Evolutionary conservation across 2,888 invertebrate species (phyloP), one percentile per base, ranked within the genome.

Genomic region (Leptopilina drosophilae): DNA sequence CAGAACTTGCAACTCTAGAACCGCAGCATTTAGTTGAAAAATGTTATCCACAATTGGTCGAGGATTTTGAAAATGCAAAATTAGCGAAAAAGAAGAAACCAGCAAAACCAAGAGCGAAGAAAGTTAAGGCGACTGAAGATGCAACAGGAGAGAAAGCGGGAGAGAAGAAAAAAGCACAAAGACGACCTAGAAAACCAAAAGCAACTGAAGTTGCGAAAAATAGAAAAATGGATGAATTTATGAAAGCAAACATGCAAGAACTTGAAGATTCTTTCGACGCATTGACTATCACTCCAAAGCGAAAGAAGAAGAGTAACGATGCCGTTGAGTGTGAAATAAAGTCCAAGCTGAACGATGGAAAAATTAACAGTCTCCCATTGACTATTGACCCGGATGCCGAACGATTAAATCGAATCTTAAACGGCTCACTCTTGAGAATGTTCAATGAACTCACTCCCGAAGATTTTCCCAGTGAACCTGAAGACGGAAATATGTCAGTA

Each of bases 21-120:
- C 95, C 96, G 0, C 94, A 95, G 89, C 92, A 93, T 82, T 90
- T 95, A 26, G 93, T 96, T 85, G 92, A 93, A 56, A 90, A 92
- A 83, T 94, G 94, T 73, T 96, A 95, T 90, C 94, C 95, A 26
- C 91, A 93, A 1, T 80, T 96, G 78, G 95, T 95, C 0, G 92
- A 94, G 69, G 88, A 88, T 3, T 96, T 93, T 85, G 93, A 95
- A 83, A 93, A 93, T 92, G 93, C 49, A 93, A 94, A 81, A 94
- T 94, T 90, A 93, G 88, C 82, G 85, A 93, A 91, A 78, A 80
- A 84, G 56, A 88, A 88, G 80, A 88, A 88, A 81, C 85, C 85
- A 5, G 53, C 76, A 1, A 91, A 90, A 73, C 78, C 84, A 20
- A 89, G 87, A 67, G 77, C 33, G 42, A 84, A 83, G 73, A 87